Percentiles rank a stretch among this genome's conserved stretches.
Evolutionary conservation across 2,888 invertebrate species (phyloP).

Genomic region (Ligdia adustata): DNA sequence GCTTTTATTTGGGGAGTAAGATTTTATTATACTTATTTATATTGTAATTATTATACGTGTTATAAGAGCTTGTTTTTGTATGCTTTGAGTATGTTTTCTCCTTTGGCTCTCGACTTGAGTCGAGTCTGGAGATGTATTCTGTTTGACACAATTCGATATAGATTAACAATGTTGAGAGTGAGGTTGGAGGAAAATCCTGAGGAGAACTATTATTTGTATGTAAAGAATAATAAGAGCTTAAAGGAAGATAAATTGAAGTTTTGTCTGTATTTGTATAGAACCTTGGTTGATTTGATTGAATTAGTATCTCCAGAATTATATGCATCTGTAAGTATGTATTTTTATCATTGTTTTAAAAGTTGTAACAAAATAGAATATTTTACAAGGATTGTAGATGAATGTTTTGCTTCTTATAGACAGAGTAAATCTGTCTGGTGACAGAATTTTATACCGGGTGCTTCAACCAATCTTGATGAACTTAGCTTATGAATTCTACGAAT

Average conservation of each 20-base stretch:
- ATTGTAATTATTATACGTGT: slow-evolving; percentile 50
- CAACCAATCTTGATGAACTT: no score
- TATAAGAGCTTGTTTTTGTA: slow-evolving; percentile 45
- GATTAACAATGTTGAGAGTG: slow-evolving; percentile 57
- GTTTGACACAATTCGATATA: slow-evolving; percentile 60
- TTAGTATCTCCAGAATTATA: slow-evolving; percentile 62
- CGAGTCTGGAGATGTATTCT: slow-evolving; percentile 68
- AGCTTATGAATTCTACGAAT: no score
- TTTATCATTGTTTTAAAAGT: background rate
- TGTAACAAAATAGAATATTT: no score
- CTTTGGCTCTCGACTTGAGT: slow-evolving; percentile 64
- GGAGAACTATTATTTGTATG: slow-evolving; percentile 59
- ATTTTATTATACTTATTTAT: slow-evolving; percentile 48
- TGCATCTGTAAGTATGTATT: slow-evolving; percentile 57
- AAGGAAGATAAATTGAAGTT: slow-evolving; percentile 62
- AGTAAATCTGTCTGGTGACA: no score
- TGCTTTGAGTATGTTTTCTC: slow-evolving; percentile 52
- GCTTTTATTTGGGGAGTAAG: slow-evolving; percentile 53
- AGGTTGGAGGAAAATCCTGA: slow-evolving; percentile 60
- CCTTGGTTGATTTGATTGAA: slow-evolving; percentile 63
- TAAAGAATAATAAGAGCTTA: slow-evolving; percentile 55
- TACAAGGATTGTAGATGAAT: no score
- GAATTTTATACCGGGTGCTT: no score
- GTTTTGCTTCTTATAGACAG: no score
- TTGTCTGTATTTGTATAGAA: slow-evolving; percentile 57